Percentiles rank a stretch among this genome's conserved stretches.
Evolutionary conservation across 37 sponge, comb jelly and placozoan species (phyloP).

Genomic region (Spongilla lacustris): DNA sequence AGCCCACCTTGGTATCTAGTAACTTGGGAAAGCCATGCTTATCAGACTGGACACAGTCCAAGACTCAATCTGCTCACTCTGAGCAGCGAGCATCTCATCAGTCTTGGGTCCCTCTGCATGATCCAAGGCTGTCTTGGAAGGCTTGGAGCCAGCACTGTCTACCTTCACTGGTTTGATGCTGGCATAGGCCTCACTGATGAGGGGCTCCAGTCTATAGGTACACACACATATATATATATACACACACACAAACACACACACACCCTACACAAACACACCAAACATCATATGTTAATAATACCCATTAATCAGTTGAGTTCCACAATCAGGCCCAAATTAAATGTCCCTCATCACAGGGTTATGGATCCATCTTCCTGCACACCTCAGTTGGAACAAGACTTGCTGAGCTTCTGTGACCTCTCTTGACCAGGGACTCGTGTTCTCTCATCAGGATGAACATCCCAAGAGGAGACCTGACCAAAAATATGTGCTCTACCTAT

Average conservation of each 20-base stretch:
- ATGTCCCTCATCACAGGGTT: slow-evolving; percentile 84
- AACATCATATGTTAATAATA: too few relatives aligned
- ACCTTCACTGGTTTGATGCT: slow-evolving; percentile 71
- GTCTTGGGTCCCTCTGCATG: slow-evolving; percentile 61
- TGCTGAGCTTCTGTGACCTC: slow-evolving; percentile 33
- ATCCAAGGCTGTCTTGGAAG: slow-evolving; percentile 47
- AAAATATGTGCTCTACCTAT: slow-evolving; percentile 90
- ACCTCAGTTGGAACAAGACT: slow-evolving; percentile 70
- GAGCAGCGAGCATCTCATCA: neutral
- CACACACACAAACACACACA: slow-evolving; percentile 14
- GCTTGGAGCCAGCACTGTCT: slow-evolving; percentile 66
- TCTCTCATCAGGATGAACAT: slow-evolving; percentile 82
- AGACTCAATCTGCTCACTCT: slow-evolving; percentile 11
- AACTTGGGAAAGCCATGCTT: neutral
- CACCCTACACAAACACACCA: too few relatives aligned
- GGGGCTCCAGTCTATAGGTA: slow-evolving; percentile 91
- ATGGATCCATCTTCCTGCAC: slow-evolving; percentile 83
- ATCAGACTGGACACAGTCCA: neutral
- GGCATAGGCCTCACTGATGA: slow-evolving; percentile 67
- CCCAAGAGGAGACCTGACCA: slow-evolving; percentile 85
- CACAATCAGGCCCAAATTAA: too few relatives aligned
- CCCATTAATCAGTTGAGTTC: too few relatives aligned
- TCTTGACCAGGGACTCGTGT: slow-evolving; percentile 45
- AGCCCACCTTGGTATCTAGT: neutral
- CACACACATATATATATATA: slow-evolving; percentile 63